phyloP scores from a whole-genome alignment of 2,888 invertebrate species.

The Steromphala cineraria region DNA sequence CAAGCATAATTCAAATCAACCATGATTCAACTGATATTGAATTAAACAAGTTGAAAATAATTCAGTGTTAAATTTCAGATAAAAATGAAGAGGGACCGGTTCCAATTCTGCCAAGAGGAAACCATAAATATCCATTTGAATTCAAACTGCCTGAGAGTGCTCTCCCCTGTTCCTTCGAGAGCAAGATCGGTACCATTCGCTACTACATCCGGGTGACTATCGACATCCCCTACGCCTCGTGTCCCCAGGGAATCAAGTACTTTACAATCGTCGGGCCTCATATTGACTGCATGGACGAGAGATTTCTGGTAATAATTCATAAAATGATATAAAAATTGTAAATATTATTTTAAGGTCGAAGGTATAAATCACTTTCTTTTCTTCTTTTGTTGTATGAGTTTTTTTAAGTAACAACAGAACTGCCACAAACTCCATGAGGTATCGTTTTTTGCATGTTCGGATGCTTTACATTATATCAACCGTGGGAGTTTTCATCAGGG shows the following conservation, averaged over 20 bases:
- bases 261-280: constrained; percentile 87
- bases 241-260: constrained; percentile 87
- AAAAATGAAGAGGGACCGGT: constrained; percentile 68
- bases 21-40: no score
- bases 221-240: constrained; percentile 86
- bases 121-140: constrained; percentile 83
- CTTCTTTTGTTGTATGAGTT: no score
- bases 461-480: no score
- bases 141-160: constrained; percentile 85
- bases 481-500: no score
- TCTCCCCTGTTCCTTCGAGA: constrained; percentile 86
- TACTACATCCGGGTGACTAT: constrained; percentile 81
- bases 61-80: constrained; percentile 48
- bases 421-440: no score
- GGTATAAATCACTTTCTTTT: no score
- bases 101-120: constrained; percentile 83
- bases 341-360: no score
- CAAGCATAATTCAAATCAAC: no score
- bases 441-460: no score
- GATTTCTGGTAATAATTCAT: constrained; percentile 81
- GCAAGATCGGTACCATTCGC: constrained; percentile 83
- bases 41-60: no score
- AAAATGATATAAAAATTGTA: no score
- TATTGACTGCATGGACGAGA: constrained; percentile 88
- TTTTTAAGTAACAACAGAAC: no score